phyloP scores from a whole-genome alignment of 1,140 invertebrate genomes.

The Sesamia nonagrioides region DNA sequence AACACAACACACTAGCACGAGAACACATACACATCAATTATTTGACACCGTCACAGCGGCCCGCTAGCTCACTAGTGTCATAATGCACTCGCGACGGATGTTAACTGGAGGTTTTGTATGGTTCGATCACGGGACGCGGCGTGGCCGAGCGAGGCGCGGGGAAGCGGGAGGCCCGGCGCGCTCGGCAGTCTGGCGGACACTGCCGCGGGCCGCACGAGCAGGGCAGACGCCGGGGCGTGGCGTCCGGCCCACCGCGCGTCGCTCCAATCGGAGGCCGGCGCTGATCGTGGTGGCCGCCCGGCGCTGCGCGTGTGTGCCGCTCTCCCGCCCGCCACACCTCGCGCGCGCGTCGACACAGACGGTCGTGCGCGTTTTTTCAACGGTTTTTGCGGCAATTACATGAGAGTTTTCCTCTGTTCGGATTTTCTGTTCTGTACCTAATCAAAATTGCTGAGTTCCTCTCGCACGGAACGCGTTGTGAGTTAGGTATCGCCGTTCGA shows the following conservation, averaged over 20 bases:
- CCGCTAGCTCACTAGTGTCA: slow-evolving; percentile 87
- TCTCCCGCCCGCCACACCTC: slow-evolving; percentile 56
- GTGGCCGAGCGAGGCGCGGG: slow-evolving; percentile 83
- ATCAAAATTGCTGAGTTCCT: slow-evolving; percentile 65
- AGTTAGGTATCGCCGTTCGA: slow-evolving; percentile 42
- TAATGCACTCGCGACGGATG: slow-evolving; percentile 85
- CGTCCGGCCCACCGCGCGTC: slow-evolving; percentile 57
- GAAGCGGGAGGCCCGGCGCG: slow-evolving; percentile 84
- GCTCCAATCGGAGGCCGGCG: slow-evolving; percentile 62
- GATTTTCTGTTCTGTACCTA: slow-evolving; percentile 63
- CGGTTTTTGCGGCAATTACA: slow-evolving; percentile 61
- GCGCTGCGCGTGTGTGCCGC: slow-evolving; percentile 53
- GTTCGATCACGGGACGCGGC: slow-evolving; percentile 72
- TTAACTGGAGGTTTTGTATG: slow-evolving; percentile 63
- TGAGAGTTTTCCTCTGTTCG: slow-evolving; percentile 63
- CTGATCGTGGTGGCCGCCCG: slow-evolving; percentile 53
- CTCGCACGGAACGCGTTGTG: slow-evolving; percentile 55
- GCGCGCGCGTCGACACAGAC: slow-evolving; percentile 50
- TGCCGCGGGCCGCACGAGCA: slow-evolving; percentile 74
- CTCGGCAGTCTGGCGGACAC: slow-evolving; percentile 87
- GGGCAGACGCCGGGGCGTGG: slow-evolving; percentile 74
- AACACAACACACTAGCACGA: slow-evolving; percentile 84
- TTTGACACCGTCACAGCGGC: slow-evolving; percentile 83
- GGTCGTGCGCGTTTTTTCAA: slow-evolving; percentile 62
- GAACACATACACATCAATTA: slow-evolving; percentile 83